A percentile compares a stretch with the other conserved stretches of the same genome.
These are phyloP conservation scores for Chionoecetes opilio DNA, from an alignment of 1,140 invertebrate genomes.

Conservation along the genomic window DNA sequence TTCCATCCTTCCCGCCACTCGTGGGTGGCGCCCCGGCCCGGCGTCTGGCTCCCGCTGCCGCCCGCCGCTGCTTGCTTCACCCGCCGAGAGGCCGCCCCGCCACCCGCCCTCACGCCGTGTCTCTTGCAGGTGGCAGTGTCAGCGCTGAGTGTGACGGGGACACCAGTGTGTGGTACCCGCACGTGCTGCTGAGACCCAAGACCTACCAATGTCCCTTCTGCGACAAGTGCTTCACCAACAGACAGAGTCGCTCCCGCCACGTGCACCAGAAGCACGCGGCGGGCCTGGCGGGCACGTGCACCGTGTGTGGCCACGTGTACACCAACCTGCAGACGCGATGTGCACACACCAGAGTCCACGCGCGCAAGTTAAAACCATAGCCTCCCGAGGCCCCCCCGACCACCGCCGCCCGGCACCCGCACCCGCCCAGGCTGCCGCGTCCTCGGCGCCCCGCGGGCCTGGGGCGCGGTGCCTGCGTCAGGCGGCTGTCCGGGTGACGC, in stretches of 20 bases:
- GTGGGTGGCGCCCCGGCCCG: not conserved
- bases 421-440: not conserved
- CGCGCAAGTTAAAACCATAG: slow-evolving; percentile 77
- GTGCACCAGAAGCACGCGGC: slow-evolving; percentile 80
- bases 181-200: slow-evolving; percentile 79
- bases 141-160: slow-evolving; percentile 61
- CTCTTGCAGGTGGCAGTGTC: slow-evolving; percentile 78
- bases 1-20: slow-evolving; percentile 30
- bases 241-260: slow-evolving; percentile 78
- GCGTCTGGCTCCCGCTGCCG: slow-evolving; percentile 72
- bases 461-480: not conserved
- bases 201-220: slow-evolving; percentile 80
- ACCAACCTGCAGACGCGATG: slow-evolving; percentile 79
- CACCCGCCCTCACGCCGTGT: slow-evolving; percentile 77
- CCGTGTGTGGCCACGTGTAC: slow-evolving; percentile 77
- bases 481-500: not conserved
- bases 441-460: not conserved
- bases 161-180: slow-evolving; percentile 76
- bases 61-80: slow-evolving; percentile 75
- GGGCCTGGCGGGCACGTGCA: slow-evolving; percentile 77
- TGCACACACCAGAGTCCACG: slow-evolving; percentile 77
- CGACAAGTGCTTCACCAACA: slow-evolving; percentile 80
- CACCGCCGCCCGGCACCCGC: not conserved
- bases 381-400: slow-evolving; percentile 37
- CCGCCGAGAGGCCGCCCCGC: slow-evolving; percentile 75